These are phyloP conservation scores for Carcharodon carcharias DNA, from an alignment of 2,797 vertebrate genomes.

Conservation along the genomic window DNA sequence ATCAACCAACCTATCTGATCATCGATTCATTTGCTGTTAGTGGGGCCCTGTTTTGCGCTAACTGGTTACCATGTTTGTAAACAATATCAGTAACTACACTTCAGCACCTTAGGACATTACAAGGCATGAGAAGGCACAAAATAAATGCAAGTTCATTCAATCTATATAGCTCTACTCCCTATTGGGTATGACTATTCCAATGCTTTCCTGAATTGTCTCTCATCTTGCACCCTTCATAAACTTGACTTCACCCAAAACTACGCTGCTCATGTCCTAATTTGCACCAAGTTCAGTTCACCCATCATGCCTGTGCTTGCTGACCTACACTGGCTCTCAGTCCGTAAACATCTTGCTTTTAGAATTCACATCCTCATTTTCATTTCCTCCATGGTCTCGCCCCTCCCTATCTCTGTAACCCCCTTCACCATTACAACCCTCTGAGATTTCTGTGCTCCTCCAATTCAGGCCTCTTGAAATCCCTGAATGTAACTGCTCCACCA, in stretches of 20 bases:
- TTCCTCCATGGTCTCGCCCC: not conserved
- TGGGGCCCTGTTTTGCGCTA: too few species aligned
- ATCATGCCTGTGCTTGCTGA: not conserved
- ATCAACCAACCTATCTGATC: not conserved
- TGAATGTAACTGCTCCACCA: not conserved
- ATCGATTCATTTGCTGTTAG: not conserved
- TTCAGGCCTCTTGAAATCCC: not conserved
- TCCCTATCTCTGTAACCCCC: not conserved
- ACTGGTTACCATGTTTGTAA: not conserved
- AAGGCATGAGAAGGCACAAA: not conserved
- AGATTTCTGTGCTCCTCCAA: not conserved
- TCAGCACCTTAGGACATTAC: not conserved
- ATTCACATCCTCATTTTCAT: not conserved
- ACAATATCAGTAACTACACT: not conserved
- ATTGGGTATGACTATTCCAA: not conserved
- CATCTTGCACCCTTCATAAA: not conserved
- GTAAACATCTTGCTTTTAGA: not conserved
- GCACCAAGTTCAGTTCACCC: not conserved
- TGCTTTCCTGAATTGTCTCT: not conserved
- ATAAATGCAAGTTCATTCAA: not conserved
- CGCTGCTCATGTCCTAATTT: not conserved
- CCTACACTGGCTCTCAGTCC: not conserved
- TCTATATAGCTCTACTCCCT: not conserved
- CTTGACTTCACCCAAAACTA: not conserved
- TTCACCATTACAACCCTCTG: not conserved